Evolutionary conservation across 1,140 invertebrate genomes (phyloP).

Genomic region (Goniozus legneri): DNA sequence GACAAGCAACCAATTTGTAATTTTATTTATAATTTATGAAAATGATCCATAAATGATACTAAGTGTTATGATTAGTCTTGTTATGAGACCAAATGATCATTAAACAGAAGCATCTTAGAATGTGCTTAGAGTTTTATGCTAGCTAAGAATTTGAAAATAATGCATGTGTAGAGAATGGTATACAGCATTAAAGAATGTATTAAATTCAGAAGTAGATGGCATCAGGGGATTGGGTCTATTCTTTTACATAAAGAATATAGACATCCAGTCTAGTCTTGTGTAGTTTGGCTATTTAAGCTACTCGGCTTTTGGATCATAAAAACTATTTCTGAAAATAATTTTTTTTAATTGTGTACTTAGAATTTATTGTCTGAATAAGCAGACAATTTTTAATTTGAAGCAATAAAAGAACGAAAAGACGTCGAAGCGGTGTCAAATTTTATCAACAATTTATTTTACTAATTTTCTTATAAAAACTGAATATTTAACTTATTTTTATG

Average conservation of each 20-base stretch:
- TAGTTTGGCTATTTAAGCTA: no score
- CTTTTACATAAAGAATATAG: constrained; percentile 48
- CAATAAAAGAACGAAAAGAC: no score
- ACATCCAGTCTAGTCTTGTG: constrained; percentile 40
- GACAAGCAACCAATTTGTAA: no score
- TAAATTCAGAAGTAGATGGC: constrained; percentile 26
- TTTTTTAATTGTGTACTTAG: no score
- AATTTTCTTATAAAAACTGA: no score
- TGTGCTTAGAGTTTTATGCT: constrained; percentile 26
- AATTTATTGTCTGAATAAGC: no score
- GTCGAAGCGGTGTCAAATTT: no score
- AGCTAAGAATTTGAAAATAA: constrained; percentile 17
- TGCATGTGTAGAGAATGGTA: constrained; percentile 21
- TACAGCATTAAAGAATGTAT: constrained; percentile 12
- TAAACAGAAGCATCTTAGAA: constrained; percentile 40
- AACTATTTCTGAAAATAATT: no score
- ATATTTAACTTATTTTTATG: no score
- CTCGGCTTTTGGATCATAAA: no score
- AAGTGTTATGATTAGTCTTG: constrained; percentile 48
- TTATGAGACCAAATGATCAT: constrained; percentile 42
- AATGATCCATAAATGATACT: constrained; percentile 5
- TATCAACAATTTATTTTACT: no score
- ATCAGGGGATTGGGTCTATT: constrained; percentile 50
- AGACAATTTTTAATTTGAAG: no score
- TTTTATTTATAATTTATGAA: constrained; percentile 1